Evolutionary conservation across 2,113 vertebrate genomes (phyloP), one percentile per base, ranked within the genome.

Genomic region (Orthochromis indermauri): DNA sequence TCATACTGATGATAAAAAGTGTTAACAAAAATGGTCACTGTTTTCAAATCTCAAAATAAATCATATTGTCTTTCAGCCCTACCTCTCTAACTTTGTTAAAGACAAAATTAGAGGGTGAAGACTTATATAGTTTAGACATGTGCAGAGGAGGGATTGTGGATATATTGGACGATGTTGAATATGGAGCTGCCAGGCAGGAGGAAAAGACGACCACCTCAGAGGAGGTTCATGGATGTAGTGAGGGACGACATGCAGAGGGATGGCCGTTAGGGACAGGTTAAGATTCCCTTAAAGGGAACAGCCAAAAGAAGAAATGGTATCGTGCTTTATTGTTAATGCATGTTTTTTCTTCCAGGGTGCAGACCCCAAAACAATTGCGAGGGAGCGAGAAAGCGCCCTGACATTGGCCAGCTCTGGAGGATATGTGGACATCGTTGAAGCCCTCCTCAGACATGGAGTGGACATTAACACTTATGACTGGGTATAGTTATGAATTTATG

Each of bases 381-480:
- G 97, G 91, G 98, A 98, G 83, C 89, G 98, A 24, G 99, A 99
- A 94, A 98, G 98, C 0, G 98, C 99, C 10, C 94, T 99, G 94
- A 97, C 98, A 0, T 89, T 99, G 89, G 98, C 98, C 93, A 98
- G 98, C 94, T 98, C 97, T 9, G 98, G 98, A 0, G 99, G 99
- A 54, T 99, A 98, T 83, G 98, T 97, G 0, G 98, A 99, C 94
- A 99, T 99, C 0, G 97, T 98, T 10, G 89, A 92, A 87, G 14
- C 97, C 85, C 95, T 99, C 55, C 96, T 99, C 4, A 96, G 96
- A 84, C 96, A 96, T 2, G 96, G 97, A 0, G 97, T 98, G 80
- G 98, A 99, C 91, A 97, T 99, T 83, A 97, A 99, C 93, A 97
- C 96, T 76, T 99, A 98, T 1, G 99, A 99, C 91, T 99, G 98